phyloP scores from a whole-genome alignment of 2,113 vertebrate species.

The Tinamus guttatus region DNA sequence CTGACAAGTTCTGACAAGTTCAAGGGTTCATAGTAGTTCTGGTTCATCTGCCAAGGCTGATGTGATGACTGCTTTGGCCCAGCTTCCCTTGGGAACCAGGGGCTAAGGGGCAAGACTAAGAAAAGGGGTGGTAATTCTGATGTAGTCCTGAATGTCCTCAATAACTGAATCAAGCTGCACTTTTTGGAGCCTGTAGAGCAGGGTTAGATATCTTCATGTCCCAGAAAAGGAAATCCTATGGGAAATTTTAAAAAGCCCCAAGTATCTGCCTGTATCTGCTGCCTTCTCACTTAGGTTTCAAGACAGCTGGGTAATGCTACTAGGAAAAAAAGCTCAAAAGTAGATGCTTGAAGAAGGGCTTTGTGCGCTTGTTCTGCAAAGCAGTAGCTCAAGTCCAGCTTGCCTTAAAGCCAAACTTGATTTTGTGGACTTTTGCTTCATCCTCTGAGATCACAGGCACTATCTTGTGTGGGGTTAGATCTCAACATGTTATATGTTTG shows the following conservation, averaged over 20 bases:
- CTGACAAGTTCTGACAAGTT: not conserved
- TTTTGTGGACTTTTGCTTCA: slow-evolving; percentile 40
- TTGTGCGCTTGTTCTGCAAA: not conserved
- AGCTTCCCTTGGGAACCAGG: not conserved
- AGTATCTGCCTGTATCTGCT: not conserved
- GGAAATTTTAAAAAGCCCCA: not conserved
- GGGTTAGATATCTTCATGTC: not conserved
- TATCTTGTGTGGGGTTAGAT: slow-evolving; percentile 22
- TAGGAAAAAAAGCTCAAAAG: slow-evolving; percentile 4
- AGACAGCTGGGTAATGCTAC: not conserved
- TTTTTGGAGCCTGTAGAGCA: not conserved
- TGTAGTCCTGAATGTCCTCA: not conserved
- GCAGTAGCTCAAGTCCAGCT: not conserved
- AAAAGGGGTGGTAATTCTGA: not conserved
- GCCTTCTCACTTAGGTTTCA: not conserved
- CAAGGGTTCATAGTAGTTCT: not conserved
- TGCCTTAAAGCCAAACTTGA: not conserved
- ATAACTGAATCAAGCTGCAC: not conserved
- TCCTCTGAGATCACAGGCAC: slow-evolving; percentile 13
- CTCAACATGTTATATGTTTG: slow-evolving; percentile 38
- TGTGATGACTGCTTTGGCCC: not conserved
- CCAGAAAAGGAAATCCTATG: not conserved
- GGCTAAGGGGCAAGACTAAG: not conserved
- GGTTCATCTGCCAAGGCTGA: not conserved
- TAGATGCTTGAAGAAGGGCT: slow-evolving; percentile 10